Percentiles rank a stretch among this genome's conserved stretches.
phyloP scores from a whole-genome alignment of 2,113 vertebrate genomes.

The Anhinga rufa region DNA sequence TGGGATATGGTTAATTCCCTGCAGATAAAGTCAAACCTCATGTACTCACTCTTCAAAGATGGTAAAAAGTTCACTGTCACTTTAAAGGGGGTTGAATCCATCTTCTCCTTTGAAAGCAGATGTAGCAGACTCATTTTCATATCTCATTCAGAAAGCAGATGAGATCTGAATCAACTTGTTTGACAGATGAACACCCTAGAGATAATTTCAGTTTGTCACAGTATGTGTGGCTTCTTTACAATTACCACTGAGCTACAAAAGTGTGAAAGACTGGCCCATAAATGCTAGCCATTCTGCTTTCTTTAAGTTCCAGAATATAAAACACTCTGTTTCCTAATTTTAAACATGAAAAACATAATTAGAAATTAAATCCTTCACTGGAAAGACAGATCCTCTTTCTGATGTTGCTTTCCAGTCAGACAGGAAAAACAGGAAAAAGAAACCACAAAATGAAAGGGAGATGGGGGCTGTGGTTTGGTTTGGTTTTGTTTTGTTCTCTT shows the following conservation, averaged over 20 bases:
- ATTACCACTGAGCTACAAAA: background rate
- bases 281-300: background rate
- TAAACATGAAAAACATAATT: background rate
- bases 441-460: background rate
- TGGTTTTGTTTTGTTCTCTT: background rate
- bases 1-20: background rate
- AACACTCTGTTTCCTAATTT: background rate
- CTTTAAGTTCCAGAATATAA: background rate
- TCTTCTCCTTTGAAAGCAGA: constrained; percentile 36
- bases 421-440: background rate
- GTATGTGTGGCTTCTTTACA: constrained; percentile 2
- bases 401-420: background rate
- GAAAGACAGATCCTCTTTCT: background rate
- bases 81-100: constrained; percentile 13
- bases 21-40: background rate
- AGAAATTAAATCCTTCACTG: background rate
- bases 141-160: constrained; percentile 52
- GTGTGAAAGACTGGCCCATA: background rate
- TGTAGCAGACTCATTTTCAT: constrained; percentile 32
- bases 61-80: background rate
- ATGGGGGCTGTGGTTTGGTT: no score
- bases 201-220: constrained; percentile 38
- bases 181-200: constrained; percentile 38
- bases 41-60: background rate
- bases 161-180: constrained; percentile 49